Evolutionary conservation across 2,888 invertebrate species (phyloP), one percentile per base, ranked within the genome.

Genomic region (Pristionchus exspectatus): DNA sequence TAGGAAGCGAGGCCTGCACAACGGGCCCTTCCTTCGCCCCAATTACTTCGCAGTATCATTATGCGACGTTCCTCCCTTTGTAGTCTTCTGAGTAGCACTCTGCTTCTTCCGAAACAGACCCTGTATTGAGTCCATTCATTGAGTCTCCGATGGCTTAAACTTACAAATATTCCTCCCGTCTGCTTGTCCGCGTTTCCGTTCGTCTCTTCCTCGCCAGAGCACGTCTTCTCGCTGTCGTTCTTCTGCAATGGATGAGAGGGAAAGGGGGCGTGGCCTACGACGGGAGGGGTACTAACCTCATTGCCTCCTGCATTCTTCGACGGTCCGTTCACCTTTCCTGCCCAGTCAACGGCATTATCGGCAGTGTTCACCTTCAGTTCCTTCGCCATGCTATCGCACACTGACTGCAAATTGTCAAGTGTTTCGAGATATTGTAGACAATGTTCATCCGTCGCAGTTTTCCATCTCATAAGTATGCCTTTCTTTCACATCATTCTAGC

Each of bases 171-270:
- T 81, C 81, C 81, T 50, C 81, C 81, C 2, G 50, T 54, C 50
- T 50, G n/a, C 24, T 44, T 81, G 24, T 50, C 44, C 44, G 38
- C 44, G 44, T 9, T n/a, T 54, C 27, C 50, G 9, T 38, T 10
- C 12, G 50, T 54, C 14, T 81, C 81, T 10, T 81, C 81, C 14
- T 81, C 50, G 16, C 50, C 81, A 10, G 81, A 50, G 3, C 81
- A 50, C 81, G 81, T 81, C 81, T 81, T 81, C n/a, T 81, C 81
- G 18, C 81, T 81, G n/a, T 81, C 81, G 81, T 81, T 44, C 81
- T 81, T 81, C 81, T 81, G 81, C 12, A 81, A 77, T 14, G 33
- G 44, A n/a, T n/a, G 54, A 14, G 54, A 4, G 14, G n/a, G n/a
- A 16, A n/a, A 4, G 50, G 81, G 81, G 81, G 50, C 44, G 44